These are phyloP conservation scores for Ricordea florida DNA, from an alignment of 92 coral and sea anemone species.

Conservation along the genomic window DNA sequence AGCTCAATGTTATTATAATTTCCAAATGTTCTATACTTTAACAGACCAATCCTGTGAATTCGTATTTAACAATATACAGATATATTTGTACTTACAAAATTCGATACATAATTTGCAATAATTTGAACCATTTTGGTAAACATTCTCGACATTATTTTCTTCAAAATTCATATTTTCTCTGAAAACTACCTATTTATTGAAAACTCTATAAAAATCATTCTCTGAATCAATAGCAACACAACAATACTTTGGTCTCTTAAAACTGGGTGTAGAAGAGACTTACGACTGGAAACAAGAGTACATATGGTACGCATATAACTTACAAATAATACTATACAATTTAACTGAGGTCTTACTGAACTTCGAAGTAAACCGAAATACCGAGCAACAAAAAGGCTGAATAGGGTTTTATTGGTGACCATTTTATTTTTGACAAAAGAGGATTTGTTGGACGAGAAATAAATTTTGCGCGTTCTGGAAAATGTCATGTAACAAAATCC, in stretches of 20 bases:
- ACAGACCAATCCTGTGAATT: constrained; percentile 4
- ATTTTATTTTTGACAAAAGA: too few relatives aligned
- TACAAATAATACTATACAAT: too few relatives aligned
- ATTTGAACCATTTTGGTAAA: constrained; percentile 11
- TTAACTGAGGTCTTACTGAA: too few relatives aligned
- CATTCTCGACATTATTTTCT: constrained; percentile 36
- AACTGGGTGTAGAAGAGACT: neutral
- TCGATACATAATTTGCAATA: constrained; percentile 7
- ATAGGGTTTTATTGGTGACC: too few relatives aligned
- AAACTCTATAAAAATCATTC: constrained; percentile 18
- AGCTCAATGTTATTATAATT: constrained; percentile 4
- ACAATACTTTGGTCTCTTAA: neutral
- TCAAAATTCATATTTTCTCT: neutral
- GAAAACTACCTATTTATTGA: constrained; percentile 1
- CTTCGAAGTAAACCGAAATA: too few relatives aligned
- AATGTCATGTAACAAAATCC: too few relatives aligned
- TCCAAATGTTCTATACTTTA: constrained; percentile 46
- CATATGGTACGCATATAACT: too few relatives aligned
- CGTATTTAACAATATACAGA: constrained; percentile 32
- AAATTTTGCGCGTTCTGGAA: too few relatives aligned
- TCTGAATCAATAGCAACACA: neutral
- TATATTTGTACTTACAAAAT: constrained; percentile 34
- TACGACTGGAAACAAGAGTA: too few relatives aligned
- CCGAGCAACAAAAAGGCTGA: too few relatives aligned
- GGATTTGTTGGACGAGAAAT: too few relatives aligned